Percentiles rank a stretch among this genome's conserved stretches.
These are phyloP conservation scores for Pleuronectes platessa DNA, from an alignment of 2,113 vertebrate species.

Conservation along the genomic window DNA sequence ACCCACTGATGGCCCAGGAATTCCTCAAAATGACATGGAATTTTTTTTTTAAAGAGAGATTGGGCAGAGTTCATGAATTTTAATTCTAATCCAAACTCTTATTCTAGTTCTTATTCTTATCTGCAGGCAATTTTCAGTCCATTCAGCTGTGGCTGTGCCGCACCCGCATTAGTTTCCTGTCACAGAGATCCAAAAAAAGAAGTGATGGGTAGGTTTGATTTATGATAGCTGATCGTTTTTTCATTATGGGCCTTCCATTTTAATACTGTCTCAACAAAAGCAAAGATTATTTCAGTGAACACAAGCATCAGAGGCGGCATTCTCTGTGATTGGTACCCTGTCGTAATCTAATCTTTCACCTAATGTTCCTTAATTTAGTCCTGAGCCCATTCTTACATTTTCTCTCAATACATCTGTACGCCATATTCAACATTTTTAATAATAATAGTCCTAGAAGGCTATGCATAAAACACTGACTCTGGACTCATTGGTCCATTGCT, in stretches of 20 bases:
- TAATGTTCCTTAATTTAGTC: constrained; percentile 26
- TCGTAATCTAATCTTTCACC: constrained; percentile 41
- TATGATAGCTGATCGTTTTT: constrained; percentile 57
- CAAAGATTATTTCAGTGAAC: constrained; percentile 50
- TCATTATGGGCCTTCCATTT: constrained; percentile 60
- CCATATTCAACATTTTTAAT: background rate
- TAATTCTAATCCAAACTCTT: constrained; percentile 74
- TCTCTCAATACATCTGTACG: background rate
- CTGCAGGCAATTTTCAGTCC: constrained; percentile 65
- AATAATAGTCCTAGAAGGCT: background rate
- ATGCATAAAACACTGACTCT: too few species aligned
- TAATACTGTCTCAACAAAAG: constrained; percentile 41
- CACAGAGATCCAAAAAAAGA: background rate
- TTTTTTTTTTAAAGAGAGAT: constrained; percentile 31
- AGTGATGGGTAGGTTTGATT: constrained; percentile 61
- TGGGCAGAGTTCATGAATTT: constrained; percentile 68
- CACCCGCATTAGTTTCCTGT: constrained; percentile 44
- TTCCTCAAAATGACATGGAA: constrained; percentile 10
- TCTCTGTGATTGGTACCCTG: constrained; percentile 38
- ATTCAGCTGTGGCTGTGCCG: constrained; percentile 43
- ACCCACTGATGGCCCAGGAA: constrained; percentile 55
- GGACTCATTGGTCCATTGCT: background rate
- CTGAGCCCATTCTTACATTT: background rate
- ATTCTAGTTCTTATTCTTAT: constrained; percentile 69
- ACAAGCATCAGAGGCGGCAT: constrained; percentile 13